Evolutionary conservation across 2,888 invertebrate genomes (phyloP).

Genomic region (Cabera pusaria): DNA sequence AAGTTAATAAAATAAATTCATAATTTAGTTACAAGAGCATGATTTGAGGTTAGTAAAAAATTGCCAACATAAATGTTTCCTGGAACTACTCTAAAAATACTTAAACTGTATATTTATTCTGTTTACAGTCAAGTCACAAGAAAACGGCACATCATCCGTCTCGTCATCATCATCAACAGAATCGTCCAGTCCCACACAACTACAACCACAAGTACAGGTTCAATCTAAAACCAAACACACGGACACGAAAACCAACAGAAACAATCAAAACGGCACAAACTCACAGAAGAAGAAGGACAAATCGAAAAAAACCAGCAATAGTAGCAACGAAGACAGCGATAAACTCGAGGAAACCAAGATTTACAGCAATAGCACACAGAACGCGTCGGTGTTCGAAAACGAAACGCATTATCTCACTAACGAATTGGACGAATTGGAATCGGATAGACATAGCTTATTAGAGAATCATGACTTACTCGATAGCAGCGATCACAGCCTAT

Average conservation of each 20-base stretch:
- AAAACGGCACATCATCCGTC: conserved; percentile 77
- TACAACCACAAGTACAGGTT: conserved; percentile 61
- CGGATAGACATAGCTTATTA: conserved; percentile 75
- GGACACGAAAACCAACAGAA: conserved; percentile 63
- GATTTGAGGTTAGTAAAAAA: too few relatives aligned
- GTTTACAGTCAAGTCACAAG: conserved; percentile 74
- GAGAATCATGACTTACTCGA: conserved; percentile 76
- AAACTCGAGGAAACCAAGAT: conserved; percentile 24
- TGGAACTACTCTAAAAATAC: too few relatives aligned
- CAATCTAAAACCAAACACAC: conserved; percentile 75
- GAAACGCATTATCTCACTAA: conserved; percentile 65
- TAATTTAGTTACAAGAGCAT: too few relatives aligned
- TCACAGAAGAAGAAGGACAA: conserved; percentile 76
- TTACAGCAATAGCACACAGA: conserved; percentile 26
- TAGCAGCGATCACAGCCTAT: conserved; percentile 69
- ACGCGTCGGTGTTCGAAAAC: conserved; percentile 64
- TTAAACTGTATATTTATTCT: too few relatives aligned
- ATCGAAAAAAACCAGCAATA: conserved; percentile 81
- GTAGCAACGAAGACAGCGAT: conserved; percentile 49
- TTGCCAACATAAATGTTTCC: too few relatives aligned
- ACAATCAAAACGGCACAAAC: conserved; percentile 77
- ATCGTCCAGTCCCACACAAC: conserved; percentile 74
- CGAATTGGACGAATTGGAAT: conserved; percentile 73
- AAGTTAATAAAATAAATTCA: too few relatives aligned
- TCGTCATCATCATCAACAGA: conserved; percentile 79